Base-by-base conservation (phyloP, 2,113 vertebrate species). In the Stomatorhinus ivindoensis region DNA sequence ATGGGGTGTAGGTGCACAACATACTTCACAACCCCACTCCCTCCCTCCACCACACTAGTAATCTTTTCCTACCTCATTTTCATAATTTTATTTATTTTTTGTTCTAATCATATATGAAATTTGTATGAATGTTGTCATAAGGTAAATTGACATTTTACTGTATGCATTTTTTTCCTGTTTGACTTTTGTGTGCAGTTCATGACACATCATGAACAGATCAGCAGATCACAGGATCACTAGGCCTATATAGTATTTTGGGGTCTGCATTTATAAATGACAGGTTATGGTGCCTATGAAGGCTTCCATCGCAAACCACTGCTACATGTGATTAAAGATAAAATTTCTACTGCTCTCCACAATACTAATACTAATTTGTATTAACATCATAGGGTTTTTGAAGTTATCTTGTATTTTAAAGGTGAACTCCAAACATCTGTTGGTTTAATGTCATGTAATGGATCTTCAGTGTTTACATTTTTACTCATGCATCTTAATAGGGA, bases 31-130 rank as follows among this genome's bases (percentile, higher is more conserved):
- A 2, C n/a, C 61, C 46, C 87, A n/a, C 58, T n/a, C 61, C 55
- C 42, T 17, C 39, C 17, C 86, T 61, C 11, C 39, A 61, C 27
- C 85, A 19, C 82, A 51, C 35, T 19, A 87, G 11, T n/a, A 87
- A 87, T 42, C 19, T 88, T 17, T 58, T 88, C 58, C 87, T 88
- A 88, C 87, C 87, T 88, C 87, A 46, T 88, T 69, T 58, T 88
- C 39, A 44, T 44, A 55, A 24, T 87, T 39, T 65, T 58, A 21
- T 27, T 10, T 51, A 53, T 35, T 48, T 50, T 51, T 31, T 51
- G 3, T 35, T 51, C 10, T 51, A 27, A 24, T 19, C 85, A 50
- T 86, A 10, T 86, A 27, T 51, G 48, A 53, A 53, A 86, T 53
- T 85, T 85, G 24, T 86, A 31, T 50, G 48, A 86, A 86, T n/a